Evolutionary conservation across 2,888 invertebrate genomes (phyloP).

Genomic region (Coelinius sp.): DNA sequence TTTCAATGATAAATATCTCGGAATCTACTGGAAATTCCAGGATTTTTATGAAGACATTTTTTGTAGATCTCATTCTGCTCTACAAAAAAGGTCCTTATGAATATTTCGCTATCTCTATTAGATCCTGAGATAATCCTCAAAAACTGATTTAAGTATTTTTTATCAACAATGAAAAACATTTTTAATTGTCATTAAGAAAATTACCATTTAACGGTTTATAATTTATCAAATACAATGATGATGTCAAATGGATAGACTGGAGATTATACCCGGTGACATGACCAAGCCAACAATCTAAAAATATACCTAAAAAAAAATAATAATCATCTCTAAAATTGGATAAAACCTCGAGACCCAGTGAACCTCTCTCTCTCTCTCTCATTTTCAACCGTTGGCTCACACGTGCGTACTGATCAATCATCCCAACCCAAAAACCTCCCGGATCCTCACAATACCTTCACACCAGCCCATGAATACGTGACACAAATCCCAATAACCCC

Average conservation of each 20-base stretch:
- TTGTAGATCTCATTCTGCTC: too few species aligned
- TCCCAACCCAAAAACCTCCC: neutral
- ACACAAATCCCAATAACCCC: neutral
- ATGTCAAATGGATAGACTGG: neutral
- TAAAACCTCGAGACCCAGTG: neutral
- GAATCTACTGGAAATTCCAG: too few species aligned
- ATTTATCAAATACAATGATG: too few species aligned
- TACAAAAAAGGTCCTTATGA: too few species aligned
- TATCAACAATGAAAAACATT: too few species aligned
- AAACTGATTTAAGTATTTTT: too few species aligned
- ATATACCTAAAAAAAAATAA: too few species aligned
- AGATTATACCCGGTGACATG: neutral
- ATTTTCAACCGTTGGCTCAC: neutral
- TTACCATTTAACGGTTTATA: neutral
- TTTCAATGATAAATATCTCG: too few species aligned
- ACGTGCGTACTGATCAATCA: neutral
- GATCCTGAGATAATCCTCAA: too few species aligned
- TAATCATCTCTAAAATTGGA: neutral
- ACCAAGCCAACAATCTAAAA: neutral
- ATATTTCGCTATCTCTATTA: too few species aligned
- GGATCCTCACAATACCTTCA: neutral
- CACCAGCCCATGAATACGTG: neutral
- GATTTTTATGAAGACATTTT: too few species aligned
- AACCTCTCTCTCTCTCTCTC: neutral
- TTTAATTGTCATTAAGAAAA: too few species aligned